phyloP scores from a whole-genome alignment of 2,888 invertebrate species.

The Tipula lateralis region DNA sequence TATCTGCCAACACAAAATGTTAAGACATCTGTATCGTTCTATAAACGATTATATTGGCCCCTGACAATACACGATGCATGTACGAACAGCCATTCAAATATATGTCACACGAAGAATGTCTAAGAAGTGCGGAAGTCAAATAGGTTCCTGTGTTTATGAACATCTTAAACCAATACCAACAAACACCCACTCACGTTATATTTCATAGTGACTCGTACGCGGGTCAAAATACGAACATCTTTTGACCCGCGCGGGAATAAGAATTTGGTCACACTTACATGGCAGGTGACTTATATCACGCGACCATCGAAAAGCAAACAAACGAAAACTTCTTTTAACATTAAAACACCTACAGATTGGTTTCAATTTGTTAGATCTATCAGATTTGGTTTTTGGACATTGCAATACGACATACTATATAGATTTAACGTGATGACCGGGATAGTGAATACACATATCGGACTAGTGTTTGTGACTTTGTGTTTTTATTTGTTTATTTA shows the following conservation, averaged over 20 bases:
- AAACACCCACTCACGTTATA: background rate
- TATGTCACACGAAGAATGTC: no score
- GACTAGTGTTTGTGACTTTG: no score
- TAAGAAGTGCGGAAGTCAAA: background rate
- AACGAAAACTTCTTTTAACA: background rate
- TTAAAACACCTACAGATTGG: background rate
- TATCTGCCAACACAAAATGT: background rate
- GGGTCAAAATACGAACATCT: background rate
- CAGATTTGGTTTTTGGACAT: no score
- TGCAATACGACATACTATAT: no score
- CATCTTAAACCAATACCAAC: background rate
- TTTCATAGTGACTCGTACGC: background rate
- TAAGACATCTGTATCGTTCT: background rate
- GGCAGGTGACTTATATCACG: background rate
- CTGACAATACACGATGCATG: background rate
- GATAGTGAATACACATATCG: no score
- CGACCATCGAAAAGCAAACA: background rate
- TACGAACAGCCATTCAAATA: background rate
- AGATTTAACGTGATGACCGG: no score
- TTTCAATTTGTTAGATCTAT: no score
- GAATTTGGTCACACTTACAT: background rate
- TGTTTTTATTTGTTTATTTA: no score
- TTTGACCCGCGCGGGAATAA: background rate
- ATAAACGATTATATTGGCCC: background rate
- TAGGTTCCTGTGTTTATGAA: no score